phyloP scores from a whole-genome alignment of 1,140 invertebrate genomes.

The Helicoverpa zea region DNA sequence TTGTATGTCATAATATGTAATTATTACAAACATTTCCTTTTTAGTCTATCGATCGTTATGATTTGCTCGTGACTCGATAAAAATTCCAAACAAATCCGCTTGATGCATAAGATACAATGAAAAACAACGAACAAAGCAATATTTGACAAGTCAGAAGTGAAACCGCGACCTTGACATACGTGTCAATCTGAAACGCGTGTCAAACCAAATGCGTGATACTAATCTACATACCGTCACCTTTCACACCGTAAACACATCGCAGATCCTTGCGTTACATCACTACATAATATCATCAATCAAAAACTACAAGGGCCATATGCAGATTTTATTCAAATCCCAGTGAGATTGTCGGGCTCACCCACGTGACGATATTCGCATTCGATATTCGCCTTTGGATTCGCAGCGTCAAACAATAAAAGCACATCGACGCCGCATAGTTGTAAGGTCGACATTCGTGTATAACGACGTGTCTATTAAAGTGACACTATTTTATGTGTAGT shows the following conservation, averaged over 20 bases:
- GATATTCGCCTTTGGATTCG: conserved; percentile 54
- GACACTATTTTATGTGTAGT: conserved; percentile 61
- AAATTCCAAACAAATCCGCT: conserved; percentile 71
- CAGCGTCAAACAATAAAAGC: conserved; percentile 52
- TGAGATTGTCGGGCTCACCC: conserved; percentile 62
- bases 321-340: conserved; percentile 72
- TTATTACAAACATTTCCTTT: conserved; percentile 42
- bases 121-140: conserved; percentile 67
- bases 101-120: conserved; percentile 56
- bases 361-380: conserved; percentile 58
- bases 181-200: conserved; percentile 72
- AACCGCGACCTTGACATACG: conserved; percentile 76
- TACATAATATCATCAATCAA: conserved; percentile 72
- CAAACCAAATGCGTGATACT: conserved; percentile 71
- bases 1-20: conserved; percentile 51
- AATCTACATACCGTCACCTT: conserved; percentile 83
- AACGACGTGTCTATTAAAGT: conserved; percentile 61
- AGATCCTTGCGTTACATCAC: conserved; percentile 71
- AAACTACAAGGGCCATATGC: conserved; percentile 70
- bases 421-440: conserved; percentile 52
- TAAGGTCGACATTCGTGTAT: conserved; percentile 73
- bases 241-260: conserved; percentile 68
- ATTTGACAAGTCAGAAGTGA: conserved; percentile 74
- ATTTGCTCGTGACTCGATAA: conserved; percentile 63
- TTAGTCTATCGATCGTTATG: conserved; percentile 24